These are phyloP conservation scores for Odobenus rosmarus DNA, from an alignment of 2,113 vertebrate genomes.

Conservation along the genomic window DNA sequence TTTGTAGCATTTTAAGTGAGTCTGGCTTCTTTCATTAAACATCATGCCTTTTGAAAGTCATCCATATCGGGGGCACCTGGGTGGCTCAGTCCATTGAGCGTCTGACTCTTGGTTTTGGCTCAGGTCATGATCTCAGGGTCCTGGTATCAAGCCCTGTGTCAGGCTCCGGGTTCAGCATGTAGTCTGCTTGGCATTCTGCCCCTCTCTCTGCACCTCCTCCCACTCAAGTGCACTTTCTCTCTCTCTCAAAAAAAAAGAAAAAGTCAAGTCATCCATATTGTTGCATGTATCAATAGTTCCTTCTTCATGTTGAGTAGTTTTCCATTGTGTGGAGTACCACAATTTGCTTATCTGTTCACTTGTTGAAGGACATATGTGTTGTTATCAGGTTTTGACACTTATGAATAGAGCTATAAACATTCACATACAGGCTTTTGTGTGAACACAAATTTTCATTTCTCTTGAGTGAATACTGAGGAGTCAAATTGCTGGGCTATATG, in stretches of 20 bases:
- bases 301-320: background rate
- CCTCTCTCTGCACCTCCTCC: background rate
- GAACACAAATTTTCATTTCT: background rate
- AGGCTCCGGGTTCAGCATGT: background rate
- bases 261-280: background rate
- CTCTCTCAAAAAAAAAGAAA: background rate
- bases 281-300: background rate
- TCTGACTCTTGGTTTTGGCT: background rate
- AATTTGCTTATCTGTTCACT: background rate
- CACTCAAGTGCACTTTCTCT: background rate
- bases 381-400: background rate
- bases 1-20: background rate
- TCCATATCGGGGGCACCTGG: background rate
- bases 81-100: background rate
- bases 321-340: background rate
- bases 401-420: background rate
- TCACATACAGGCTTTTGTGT: background rate
- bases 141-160: background rate
- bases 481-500: background rate
- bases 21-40: background rate
- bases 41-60: background rate
- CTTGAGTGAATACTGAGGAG: background rate
- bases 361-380: background rate
- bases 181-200: background rate
- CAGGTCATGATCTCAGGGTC: background rate